A percentile compares a stretch with the other conserved stretches of the same genome.
Evolutionary conservation across 2,888 invertebrate genomes (phyloP).

Genomic region (Druceiella hillmani): DNA sequence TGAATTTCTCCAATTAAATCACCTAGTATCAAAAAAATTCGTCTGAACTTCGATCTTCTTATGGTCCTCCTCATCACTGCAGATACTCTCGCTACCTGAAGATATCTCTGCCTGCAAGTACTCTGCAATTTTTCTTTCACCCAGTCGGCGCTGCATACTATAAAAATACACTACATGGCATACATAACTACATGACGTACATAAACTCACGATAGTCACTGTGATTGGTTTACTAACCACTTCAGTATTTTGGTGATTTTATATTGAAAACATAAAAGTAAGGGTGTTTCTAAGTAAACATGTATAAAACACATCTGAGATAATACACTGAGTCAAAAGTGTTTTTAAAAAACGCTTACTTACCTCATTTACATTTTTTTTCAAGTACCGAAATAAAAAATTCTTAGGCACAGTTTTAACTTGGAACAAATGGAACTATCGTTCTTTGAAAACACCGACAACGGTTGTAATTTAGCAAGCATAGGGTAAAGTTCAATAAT

Average conservation of each 20-base stretch:
- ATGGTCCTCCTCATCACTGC: slow-evolving; percentile 1
- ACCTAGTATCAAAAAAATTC: slow-evolving; percentile 5
- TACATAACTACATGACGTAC: slow-evolving; percentile 2
- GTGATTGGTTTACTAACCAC: slow-evolving; percentile 13
- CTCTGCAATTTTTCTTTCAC: too few relatives aligned
- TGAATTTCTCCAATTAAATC: slow-evolving; percentile 8
- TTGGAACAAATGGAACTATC: slow-evolving; percentile 6
- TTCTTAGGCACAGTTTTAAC: slow-evolving; percentile 9
- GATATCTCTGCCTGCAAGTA: neutral
- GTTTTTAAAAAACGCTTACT: slow-evolving; percentile 7
- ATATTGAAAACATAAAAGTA: slow-evolving; percentile 10
- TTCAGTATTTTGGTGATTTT: slow-evolving; percentile 4
- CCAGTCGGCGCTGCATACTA: too few relatives aligned
- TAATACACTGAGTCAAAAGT: slow-evolving; percentile 9
- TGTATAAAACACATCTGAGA: slow-evolving; percentile 7
- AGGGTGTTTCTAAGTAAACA: slow-evolving; percentile 6
- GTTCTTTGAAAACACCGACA: slow-evolving; percentile 5
- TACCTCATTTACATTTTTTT: slow-evolving; percentile 10
- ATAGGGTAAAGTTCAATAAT: slow-evolving; percentile 7
- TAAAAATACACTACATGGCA: slow-evolving; percentile 6
- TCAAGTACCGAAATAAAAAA: slow-evolving; percentile 9
- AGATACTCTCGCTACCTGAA: slow-evolving; percentile 4
- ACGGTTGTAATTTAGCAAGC: slow-evolving; percentile 3
- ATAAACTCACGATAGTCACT: slow-evolving; percentile 8
- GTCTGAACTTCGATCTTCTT: neutral